Evolutionary conservation across 2,888 invertebrate genomes (phyloP).

Genomic region (Diabrotica balteata): DNA sequence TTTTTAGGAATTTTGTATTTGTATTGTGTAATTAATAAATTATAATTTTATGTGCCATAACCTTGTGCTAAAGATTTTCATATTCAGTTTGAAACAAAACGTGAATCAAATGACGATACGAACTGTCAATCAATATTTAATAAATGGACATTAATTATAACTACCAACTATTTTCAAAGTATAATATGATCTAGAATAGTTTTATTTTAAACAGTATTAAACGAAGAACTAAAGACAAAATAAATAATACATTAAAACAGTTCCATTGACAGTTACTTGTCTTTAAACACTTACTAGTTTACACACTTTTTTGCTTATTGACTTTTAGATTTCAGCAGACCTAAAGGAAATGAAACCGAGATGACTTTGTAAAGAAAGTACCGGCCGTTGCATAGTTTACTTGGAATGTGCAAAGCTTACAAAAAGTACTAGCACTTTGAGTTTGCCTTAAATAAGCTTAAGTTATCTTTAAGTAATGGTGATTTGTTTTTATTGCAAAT

Average conservation of each 20-base stretch:
- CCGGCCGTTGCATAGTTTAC: no score
- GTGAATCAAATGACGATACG: constrained; percentile 5
- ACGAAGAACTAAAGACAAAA: neutral
- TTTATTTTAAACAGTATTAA: neutral
- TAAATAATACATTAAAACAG: constrained; percentile 3
- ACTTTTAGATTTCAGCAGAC: neutral
- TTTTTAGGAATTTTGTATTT: no score
- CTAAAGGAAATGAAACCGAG: no score
- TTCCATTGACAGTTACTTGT: constrained; percentile 6
- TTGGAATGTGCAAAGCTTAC: no score
- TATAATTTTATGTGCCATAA: no score
- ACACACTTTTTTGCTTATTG: constrained; percentile 2
- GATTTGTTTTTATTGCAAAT: no score
- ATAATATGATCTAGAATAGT: constrained; percentile 1
- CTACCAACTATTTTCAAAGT: neutral
- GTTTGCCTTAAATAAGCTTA: no score
- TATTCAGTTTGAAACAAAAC: neutral
- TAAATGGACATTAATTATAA: constrained; percentile 15
- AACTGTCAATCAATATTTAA: constrained; percentile 7
- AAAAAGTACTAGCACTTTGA: no score
- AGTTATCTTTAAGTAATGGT: no score
- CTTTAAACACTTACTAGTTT: constrained; percentile 5
- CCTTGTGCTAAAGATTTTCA: neutral
- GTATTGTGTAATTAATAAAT: no score
- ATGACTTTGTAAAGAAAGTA: no score